Conservation (phyloP, 2,797 vertebrate genomes). For the Thunnus albacares region DNA sequence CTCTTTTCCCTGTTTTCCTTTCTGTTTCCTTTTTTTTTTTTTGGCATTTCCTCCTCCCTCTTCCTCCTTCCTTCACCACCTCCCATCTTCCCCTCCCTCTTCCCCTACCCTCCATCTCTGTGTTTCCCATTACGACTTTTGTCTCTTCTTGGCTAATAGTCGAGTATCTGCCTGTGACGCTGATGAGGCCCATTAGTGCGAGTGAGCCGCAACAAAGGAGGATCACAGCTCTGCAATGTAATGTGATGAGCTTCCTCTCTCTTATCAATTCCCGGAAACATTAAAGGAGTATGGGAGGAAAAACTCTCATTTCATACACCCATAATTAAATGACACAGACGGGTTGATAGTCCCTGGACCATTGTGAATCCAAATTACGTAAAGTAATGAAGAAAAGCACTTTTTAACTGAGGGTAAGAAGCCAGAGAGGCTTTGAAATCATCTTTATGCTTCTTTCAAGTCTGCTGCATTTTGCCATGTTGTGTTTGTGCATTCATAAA, state of each 20-base stretch:
- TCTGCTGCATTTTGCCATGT: conserved; percentile 12
- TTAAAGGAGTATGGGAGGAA: conserved; percentile 79
- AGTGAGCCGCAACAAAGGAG: conserved; percentile 86
- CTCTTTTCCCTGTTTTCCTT: not conserved
- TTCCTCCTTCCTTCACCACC: not conserved
- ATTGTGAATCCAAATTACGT: conserved; percentile 78
- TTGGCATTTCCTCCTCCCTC: not conserved
- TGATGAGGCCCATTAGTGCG: conserved; percentile 89
- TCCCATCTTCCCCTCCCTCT: not conserved
- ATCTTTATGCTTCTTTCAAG: conserved; percentile 16
- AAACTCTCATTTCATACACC: conserved; percentile 87
- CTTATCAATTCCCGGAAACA: conserved; percentile 87
- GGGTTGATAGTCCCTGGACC: conserved; percentile 79
- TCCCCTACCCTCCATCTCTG: conserved; percentile 1
- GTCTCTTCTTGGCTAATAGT: conserved; percentile 89
- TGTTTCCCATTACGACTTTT: conserved; percentile 74
- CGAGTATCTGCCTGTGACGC: conserved; percentile 86
- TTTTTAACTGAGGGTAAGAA: conserved; percentile 53
- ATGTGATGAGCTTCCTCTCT: conserved; percentile 86
- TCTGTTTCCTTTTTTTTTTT: not conserved
- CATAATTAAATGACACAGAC: conserved; percentile 91
- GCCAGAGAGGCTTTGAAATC: conserved; percentile 45
- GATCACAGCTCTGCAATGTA: conserved; percentile 85
- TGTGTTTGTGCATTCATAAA: not conserved
- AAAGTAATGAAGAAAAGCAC: conserved; percentile 73